These are phyloP conservation scores for Lynx canadensis DNA, from an alignment of 2,113 vertebrate genomes.

Conservation along the genomic window DNA sequence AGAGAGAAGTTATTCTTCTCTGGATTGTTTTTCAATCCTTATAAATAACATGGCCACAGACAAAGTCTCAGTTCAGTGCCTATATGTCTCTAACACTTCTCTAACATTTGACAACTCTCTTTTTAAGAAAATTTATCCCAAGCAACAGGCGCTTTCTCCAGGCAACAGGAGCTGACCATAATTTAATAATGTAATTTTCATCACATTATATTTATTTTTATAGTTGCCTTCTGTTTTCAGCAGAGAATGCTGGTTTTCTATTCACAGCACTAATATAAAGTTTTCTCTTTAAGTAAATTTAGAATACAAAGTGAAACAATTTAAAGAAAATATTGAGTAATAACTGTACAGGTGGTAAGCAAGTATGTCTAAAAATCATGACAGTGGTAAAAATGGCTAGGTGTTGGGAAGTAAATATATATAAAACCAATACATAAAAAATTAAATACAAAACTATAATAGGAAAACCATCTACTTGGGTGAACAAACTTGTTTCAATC, in stretches of 20 bases:
- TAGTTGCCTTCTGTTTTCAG: constrained; percentile 30
- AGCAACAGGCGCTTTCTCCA: neutral
- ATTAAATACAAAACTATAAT: neutral
- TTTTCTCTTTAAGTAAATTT: constrained; percentile 50
- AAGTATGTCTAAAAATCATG: constrained; percentile 14
- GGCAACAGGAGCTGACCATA: constrained; percentile 35
- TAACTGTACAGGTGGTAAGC: constrained; percentile 29
- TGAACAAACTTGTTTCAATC: neutral
- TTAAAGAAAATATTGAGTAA: constrained; percentile 39
- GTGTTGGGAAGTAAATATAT: neutral
- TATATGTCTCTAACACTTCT: neutral
- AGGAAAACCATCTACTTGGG: neutral
- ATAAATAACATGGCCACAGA: neutral
- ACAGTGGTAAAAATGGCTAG: neutral
- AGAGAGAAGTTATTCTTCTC: neutral
- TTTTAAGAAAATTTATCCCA: constrained; percentile 41
- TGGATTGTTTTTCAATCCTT: constrained; percentile 5
- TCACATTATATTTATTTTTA: constrained; percentile 59
- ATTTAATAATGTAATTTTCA: constrained; percentile 43
- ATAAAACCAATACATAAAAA: constrained; percentile 9
- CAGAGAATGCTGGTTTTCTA: constrained; percentile 3
- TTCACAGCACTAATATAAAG: neutral
- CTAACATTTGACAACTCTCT: neutral
- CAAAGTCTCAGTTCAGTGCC: neutral
- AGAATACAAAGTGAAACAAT: constrained; percentile 24